Evolutionary conservation across 2,113 vertebrate genomes (phyloP).

Genomic region (Melanostigma gelatinosum): DNA sequence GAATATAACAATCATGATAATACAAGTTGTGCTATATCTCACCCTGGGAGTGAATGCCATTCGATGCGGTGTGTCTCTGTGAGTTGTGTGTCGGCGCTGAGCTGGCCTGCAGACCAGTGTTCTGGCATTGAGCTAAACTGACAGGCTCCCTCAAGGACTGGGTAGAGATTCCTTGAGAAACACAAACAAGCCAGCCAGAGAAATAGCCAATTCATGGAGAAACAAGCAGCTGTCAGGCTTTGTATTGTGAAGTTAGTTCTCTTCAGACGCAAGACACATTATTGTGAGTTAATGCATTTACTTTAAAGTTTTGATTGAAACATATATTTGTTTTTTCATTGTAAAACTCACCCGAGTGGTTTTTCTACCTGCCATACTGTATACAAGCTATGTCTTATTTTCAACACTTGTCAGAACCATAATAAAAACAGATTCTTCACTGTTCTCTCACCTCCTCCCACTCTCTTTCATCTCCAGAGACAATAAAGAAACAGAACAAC

Average conservation of each 20-base stretch:
- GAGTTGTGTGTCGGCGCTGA: constrained; percentile 53
- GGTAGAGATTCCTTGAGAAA: constrained; percentile 68
- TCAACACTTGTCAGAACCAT: background rate
- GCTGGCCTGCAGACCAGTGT: constrained; percentile 43
- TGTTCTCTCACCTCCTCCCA: background rate
- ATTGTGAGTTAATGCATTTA: background rate
- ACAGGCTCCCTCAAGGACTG: constrained; percentile 74
- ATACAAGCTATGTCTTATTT: background rate
- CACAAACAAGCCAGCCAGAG: background rate
- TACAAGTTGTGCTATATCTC: constrained; percentile 12
- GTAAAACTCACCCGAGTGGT: background rate
- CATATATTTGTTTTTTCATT: background rate
- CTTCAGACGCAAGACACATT: background rate
- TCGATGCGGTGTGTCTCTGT: constrained; percentile 46
- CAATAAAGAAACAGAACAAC: background rate
- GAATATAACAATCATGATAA: background rate
- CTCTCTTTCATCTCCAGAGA: background rate
- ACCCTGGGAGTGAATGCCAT: constrained; percentile 70
- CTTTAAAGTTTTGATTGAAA: background rate
- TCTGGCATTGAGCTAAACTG: constrained; percentile 43
- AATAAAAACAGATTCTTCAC: background rate
- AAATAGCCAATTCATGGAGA: background rate
- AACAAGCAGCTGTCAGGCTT: background rate
- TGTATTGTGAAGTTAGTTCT: background rate
- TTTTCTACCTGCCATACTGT: background rate